A percentile compares a stretch with the other conserved stretches of the same genome.
phyloP scores from a whole-genome alignment of 2,797 vertebrate genomes.

The Taeniopygia guttata region DNA sequence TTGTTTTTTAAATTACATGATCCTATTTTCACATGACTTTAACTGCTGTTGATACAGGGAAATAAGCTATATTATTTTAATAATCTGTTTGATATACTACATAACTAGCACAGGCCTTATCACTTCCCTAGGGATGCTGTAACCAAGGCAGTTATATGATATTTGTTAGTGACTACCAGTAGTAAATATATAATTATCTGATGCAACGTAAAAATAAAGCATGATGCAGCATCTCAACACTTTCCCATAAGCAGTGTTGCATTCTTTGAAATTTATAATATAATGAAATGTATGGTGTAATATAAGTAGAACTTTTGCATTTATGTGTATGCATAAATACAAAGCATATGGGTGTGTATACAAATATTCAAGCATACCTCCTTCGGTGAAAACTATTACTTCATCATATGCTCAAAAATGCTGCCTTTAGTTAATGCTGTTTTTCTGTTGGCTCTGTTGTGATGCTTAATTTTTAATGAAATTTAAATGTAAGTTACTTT shows the following conservation, averaged over 20 bases:
- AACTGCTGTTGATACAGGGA: constrained; percentile 50
- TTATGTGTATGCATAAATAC: not conserved
- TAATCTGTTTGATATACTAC: constrained; percentile 32
- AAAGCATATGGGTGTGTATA: not conserved
- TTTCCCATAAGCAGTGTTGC: constrained; percentile 24
- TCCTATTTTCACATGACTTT: constrained; percentile 45
- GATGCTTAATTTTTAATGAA: constrained; percentile 64
- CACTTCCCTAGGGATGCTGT: constrained; percentile 21
- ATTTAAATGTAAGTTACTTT: constrained; percentile 54
- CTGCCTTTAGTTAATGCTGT: constrained; percentile 55
- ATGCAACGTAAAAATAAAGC: constrained; percentile 4
- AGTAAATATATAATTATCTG: not conserved
- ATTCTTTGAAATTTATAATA: not conserved
- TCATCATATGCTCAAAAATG: not conserved
- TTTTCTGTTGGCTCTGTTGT: constrained; percentile 49
- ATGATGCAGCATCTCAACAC: not conserved
- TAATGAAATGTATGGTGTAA: constrained; percentile 34
- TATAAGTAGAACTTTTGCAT: not conserved
- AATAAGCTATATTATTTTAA: constrained; percentile 60
- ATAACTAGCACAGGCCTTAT: constrained; percentile 24
- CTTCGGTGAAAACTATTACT: constrained; percentile 56
- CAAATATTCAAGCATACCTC: constrained; percentile 17
- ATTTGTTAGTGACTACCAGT: not conserved
- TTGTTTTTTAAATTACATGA: not conserved
- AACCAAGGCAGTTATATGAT: not conserved